These are phyloP conservation scores for Uromys caudimaculatus DNA, from an alignment of 2,797 vertebrate genomes.

Conservation along the genomic window DNA sequence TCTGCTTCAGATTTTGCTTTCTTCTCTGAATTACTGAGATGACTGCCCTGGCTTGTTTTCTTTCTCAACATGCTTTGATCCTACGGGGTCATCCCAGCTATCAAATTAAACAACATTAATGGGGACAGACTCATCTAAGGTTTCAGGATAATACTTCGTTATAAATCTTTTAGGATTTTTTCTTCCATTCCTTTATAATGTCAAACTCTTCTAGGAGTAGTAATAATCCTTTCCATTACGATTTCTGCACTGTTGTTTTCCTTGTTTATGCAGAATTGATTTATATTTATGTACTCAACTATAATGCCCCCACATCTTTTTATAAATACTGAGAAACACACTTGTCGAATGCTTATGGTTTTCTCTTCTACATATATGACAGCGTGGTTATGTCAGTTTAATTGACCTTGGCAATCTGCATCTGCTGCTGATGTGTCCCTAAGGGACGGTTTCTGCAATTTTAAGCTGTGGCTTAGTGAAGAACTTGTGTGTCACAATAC, in stretches of 20 bases:
- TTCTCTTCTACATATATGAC: slow-evolving; percentile 85
- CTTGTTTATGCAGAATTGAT: slow-evolving; percentile 68
- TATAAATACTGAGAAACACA: slow-evolving; percentile 84
- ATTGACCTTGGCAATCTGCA: slow-evolving; percentile 91
- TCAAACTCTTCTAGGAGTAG: slow-evolving; percentile 4
- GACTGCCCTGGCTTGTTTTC: neutral
- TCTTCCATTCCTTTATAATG: neutral
- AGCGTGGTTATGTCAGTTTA: slow-evolving; percentile 88
- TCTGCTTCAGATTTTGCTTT: slow-evolving; percentile 24
- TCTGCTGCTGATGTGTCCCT: slow-evolving; percentile 87
- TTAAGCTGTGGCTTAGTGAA: slow-evolving; percentile 81
- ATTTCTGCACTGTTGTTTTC: slow-evolving; percentile 51
- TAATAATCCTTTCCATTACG: slow-evolving; percentile 44
- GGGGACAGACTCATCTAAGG: neutral
- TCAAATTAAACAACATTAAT: slow-evolving; percentile 31
- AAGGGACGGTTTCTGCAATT: slow-evolving; percentile 77
- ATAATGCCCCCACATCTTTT: slow-evolving; percentile 77
- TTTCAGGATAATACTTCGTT: slow-evolving; percentile 27
- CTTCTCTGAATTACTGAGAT: slow-evolving; percentile 1
- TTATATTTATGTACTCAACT: slow-evolving; percentile 74
- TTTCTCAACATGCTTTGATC: slow-evolving; percentile 24
- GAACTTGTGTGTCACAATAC: slow-evolving; percentile 78
- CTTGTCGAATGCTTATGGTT: slow-evolving; percentile 82
- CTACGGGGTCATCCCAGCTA: neutral
- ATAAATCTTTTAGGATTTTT: slow-evolving; percentile 7